These are phyloP conservation scores for Drosophila ercepeae DNA, from an alignment of 1,140 invertebrate genomes.

Conservation along the genomic window DNA sequence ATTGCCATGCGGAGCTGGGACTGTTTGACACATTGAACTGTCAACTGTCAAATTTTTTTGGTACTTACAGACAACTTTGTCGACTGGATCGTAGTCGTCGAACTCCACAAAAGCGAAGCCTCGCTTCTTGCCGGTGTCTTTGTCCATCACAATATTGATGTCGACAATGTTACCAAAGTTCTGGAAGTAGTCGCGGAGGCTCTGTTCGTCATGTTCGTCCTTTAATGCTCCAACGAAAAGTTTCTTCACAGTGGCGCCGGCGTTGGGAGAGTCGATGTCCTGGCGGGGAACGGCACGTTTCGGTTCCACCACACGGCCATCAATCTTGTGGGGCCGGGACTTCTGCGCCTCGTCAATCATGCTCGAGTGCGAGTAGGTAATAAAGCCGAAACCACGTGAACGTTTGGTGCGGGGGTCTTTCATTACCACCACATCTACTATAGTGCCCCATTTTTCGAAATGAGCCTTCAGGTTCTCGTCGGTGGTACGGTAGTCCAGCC, in stretches of 20 bases:
- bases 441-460: slow-evolving; percentile 98
- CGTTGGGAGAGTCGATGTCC: slow-evolving; percentile 95
- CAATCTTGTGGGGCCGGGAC: slow-evolving; percentile 90
- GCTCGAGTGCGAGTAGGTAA: slow-evolving; percentile 95
- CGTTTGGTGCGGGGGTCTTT: slow-evolving; percentile 97
- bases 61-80: slow-evolving; percentile 93
- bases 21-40: too few species aligned
- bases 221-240: slow-evolving; percentile 96
- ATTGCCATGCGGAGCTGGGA: slow-evolving; percentile 75
- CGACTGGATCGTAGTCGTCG: slow-evolving; percentile 98
- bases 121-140: slow-evolving; percentile 95
- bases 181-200: slow-evolving; percentile 93
- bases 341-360: slow-evolving; percentile 98
- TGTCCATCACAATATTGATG: slow-evolving; percentile 95
- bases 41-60: too few species aligned
- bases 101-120: slow-evolving; percentile 98
- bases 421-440: slow-evolving; percentile 99
- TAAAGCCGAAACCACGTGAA: slow-evolving; percentile 98
- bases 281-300: slow-evolving; percentile 98
- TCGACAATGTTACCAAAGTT: slow-evolving; percentile 93
- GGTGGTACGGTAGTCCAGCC: slow-evolving; percentile 97
- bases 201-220: slow-evolving; percentile 95
- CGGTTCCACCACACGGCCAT: slow-evolving; percentile 95
- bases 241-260: slow-evolving; percentile 97
- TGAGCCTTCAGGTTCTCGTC: slow-evolving; percentile 97